phyloP scores from a whole-genome alignment of 2,113 vertebrate genomes.

The Todiramphus chloris region DNA sequence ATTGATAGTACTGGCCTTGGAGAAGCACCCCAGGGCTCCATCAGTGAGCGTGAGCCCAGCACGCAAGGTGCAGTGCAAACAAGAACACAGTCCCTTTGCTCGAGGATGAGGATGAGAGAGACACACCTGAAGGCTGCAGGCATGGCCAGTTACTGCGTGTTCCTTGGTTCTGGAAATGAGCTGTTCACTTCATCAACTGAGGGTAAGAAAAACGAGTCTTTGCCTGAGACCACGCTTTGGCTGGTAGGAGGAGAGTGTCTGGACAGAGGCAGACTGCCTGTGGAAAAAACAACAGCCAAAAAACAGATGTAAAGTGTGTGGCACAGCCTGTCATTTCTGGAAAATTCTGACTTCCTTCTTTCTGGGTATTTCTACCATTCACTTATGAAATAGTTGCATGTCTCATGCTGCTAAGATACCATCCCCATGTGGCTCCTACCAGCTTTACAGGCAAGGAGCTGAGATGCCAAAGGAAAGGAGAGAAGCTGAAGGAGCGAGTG shows the following conservation, averaged over 20 bases:
- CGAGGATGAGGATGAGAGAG: accelerated
- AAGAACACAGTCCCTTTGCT: neutral
- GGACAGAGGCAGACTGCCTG: neutral
- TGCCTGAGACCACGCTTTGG: neutral
- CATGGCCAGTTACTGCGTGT: neutral
- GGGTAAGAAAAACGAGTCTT: neutral
- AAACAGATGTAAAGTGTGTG: neutral
- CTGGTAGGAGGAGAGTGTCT: neutral
- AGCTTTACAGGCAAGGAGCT: neutral
- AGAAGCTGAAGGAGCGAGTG: neutral
- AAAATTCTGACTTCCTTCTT: constrained; percentile 3
- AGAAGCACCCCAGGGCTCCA: neutral
- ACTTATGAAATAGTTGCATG: neutral
- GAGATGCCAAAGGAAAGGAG: neutral
- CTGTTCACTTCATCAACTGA: neutral
- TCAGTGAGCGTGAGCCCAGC: accelerated
- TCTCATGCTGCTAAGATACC: neutral
- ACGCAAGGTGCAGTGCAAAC: neutral
- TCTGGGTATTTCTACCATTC: neutral
- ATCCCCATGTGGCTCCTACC: neutral
- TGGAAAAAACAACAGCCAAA: neutral
- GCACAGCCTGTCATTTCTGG: constrained; percentile 4
- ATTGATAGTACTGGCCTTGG: neutral
- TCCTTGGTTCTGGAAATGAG: neutral
- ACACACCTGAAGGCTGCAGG: neutral